Evolutionary conservation across 2,113 vertebrate species (phyloP), one percentile per base, ranked within the genome.

Genomic region (Pseudorhombus dupliciocellatus): DNA sequence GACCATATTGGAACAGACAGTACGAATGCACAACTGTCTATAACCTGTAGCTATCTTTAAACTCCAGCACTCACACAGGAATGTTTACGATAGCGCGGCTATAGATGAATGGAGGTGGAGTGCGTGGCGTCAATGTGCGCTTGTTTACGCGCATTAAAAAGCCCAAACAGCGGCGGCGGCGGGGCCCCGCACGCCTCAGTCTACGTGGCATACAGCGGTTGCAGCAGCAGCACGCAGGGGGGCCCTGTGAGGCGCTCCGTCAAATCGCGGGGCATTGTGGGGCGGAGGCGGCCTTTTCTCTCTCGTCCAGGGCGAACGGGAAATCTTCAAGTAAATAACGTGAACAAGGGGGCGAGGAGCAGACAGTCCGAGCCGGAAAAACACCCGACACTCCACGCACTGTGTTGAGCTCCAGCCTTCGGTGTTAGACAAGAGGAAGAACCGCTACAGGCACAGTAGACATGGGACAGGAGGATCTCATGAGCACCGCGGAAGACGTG

Each of bases 401-500:
- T 25, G 74, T 55, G 62, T 71, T 37, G 69, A 20, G 55, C 31
- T n/a, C 42, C 4, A 70, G 66, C 70, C 50, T 76, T 24, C n/a
- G 18, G 34, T 11, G 34, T 37, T 24, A 4, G 4, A 3, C 1
- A 0, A 52, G 9, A 21, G 9, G 11, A 21, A 24, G 20, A 52
- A 52, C n/a, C 50, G 21, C n/a, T 52, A 52, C 9, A 8, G 4
- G n/a, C 18, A n/a, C 20, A n/a, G 8, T 16, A 18, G 81, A 81
- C 52, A 94, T 94, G 94, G 93, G 91, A 57, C 94, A 94, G 79
- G 93, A 94, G 75, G 92, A 94, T 54, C 73, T 94, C 28, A 94
- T 94, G 92, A 94, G 78, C 76, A 91, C 90, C 26, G 94, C 94
- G 75, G 94, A 94, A 89, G 94, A 94, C 88, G 91, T 93, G 90